phyloP scores from a whole-genome alignment of 2,888 invertebrate species.

The Yponomeuta evonymella region DNA sequence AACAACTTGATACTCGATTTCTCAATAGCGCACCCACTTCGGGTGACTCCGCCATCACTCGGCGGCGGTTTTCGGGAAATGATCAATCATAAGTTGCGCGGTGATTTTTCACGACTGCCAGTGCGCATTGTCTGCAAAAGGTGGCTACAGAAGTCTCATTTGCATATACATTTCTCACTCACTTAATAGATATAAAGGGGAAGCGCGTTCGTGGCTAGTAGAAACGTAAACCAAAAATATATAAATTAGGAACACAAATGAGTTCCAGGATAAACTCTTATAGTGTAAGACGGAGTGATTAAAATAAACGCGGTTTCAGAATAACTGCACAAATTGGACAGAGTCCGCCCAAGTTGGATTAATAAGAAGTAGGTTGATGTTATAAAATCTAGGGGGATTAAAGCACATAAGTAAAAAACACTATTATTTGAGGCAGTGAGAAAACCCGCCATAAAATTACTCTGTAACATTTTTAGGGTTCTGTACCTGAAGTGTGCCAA shows the following conservation, averaged over 20 bases:
- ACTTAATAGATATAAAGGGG: neutral
- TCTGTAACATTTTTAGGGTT: too few relatives aligned
- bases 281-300: too few relatives aligned
- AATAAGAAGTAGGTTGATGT: too few relatives aligned
- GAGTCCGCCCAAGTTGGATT: too few relatives aligned
- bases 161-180: neutral
- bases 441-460: too few relatives aligned
- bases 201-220: neutral
- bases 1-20: constrained; percentile 66
- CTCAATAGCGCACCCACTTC: constrained; percentile 38
- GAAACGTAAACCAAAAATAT: neutral
- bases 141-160: neutral
- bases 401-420: too few relatives aligned
- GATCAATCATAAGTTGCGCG: constrained; percentile 69
- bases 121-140: neutral
- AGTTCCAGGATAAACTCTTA: too few relatives aligned
- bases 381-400: too few relatives aligned
- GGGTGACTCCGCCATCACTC: constrained; percentile 24
- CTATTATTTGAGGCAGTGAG: too few relatives aligned
- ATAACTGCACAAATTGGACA: too few relatives aligned
- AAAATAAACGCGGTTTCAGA: too few relatives aligned
- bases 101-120: constrained; percentile 61
- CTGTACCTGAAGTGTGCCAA: too few relatives aligned
- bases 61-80: constrained; percentile 60
- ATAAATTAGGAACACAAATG: neutral